These are phyloP conservation scores for Sebastes trivittatus DNA, from an alignment of 2,797 vertebrate species.

Conservation along the genomic window DNA sequence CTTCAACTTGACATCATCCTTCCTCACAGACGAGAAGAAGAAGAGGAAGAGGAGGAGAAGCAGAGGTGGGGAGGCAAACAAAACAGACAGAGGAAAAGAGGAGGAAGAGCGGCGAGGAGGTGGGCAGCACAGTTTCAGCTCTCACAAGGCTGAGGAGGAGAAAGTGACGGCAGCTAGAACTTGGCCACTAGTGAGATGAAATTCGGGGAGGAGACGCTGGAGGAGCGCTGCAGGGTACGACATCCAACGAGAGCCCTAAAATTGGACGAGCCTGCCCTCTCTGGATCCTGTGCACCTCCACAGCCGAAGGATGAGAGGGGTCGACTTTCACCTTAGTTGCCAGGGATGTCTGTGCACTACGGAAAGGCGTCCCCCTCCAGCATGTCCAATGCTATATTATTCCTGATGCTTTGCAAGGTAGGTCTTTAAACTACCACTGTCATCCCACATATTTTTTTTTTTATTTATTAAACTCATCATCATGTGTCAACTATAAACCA, in stretches of 20 bases:
- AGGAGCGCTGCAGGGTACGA: conserved; percentile 63
- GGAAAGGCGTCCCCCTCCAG: conserved; percentile 76
- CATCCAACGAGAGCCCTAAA: conserved; percentile 53
- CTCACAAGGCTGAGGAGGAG: conserved; percentile 62
- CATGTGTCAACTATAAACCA: neutral
- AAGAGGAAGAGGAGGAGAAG: conserved; percentile 40
- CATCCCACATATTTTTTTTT: neutral
- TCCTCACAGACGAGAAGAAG: conserved; percentile 58
- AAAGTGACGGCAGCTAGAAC: conserved; percentile 74
- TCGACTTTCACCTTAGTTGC: conserved; percentile 73
- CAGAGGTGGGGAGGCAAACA: conserved; percentile 53
- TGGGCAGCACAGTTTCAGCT: conserved; percentile 58
- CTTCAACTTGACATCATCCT: conserved; percentile 73
- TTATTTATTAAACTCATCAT: neutral
- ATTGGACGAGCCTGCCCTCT: conserved; percentile 62
- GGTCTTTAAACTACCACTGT: conserved; percentile 50
- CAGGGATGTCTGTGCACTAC: conserved; percentile 72
- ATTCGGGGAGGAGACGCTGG: conserved; percentile 71
- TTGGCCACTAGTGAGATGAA: conserved; percentile 81
- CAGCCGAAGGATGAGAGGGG: conserved; percentile 80
- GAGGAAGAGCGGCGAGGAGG: conserved; percentile 56
- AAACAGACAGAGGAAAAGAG: conserved; percentile 41
- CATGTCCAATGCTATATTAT: conserved; percentile 88
- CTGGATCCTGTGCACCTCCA: conserved; percentile 54
- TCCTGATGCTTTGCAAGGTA: conserved; percentile 98